phyloP scores from a whole-genome alignment of 2,797 vertebrate genomes.

The Onychomys arenicola region DNA sequence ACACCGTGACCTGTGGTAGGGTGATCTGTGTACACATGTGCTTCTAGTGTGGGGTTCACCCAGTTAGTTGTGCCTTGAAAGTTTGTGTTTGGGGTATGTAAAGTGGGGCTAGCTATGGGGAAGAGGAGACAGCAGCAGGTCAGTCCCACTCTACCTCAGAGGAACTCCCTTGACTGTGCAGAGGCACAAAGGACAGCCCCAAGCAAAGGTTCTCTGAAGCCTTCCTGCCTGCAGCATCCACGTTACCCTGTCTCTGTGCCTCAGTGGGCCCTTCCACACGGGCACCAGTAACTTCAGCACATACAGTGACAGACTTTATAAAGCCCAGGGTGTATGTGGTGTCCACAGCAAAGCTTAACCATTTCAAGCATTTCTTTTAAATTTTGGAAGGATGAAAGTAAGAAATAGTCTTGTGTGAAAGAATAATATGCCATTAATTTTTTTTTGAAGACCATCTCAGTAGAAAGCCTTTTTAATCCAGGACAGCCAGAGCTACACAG shows the following conservation, averaged over 20 bases:
- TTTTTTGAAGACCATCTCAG: slow-evolving; percentile 15
- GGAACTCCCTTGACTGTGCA: neutral
- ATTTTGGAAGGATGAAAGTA: neutral
- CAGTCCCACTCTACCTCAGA: neutral
- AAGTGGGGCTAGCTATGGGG: neutral
- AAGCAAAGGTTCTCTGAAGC: neutral
- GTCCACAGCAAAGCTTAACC: neutral
- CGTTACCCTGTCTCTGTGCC: neutral
- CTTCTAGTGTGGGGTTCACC: neutral
- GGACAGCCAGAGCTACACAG: neutral
- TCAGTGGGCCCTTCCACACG: neutral
- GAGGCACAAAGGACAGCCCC: neutral
- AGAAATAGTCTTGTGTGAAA: slow-evolving; percentile 14
- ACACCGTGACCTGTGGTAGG: neutral
- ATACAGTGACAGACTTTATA: neutral
- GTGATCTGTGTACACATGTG: neutral
- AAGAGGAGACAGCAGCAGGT: neutral
- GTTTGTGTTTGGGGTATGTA: neutral
- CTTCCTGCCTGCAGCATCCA: neutral
- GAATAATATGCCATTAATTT: neutral
- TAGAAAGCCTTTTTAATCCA: neutral
- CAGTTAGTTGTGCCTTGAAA: neutral
- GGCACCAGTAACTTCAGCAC: neutral
- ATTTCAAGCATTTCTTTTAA: neutral
- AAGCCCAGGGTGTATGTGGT: neutral